Percentiles rank a stretch among this genome's conserved stretches.
phyloP scores from a whole-genome alignment of 2,113 vertebrate genomes.

The Mus pahari region DNA sequence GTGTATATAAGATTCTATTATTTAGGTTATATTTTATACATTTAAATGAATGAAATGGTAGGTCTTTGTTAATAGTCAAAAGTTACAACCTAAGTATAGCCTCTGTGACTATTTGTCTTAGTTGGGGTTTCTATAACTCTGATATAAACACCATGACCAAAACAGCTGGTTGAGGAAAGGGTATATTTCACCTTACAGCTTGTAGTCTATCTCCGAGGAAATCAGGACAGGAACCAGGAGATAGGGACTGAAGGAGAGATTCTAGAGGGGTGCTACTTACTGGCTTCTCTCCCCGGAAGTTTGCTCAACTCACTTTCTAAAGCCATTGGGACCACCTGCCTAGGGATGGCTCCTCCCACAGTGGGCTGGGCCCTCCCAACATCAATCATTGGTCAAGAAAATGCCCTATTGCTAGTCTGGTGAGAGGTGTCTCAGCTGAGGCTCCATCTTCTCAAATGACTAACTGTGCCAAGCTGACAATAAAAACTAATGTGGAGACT shows the following conservation, averaged over 20 bases:
- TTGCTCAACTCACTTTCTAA: background rate
- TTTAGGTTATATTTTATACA: background rate
- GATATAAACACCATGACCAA: background rate
- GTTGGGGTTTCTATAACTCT: background rate
- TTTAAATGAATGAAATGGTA: background rate
- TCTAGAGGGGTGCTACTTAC: too few relatives aligned
- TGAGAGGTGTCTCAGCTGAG: background rate
- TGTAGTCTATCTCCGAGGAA: background rate
- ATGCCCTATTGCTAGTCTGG: background rate
- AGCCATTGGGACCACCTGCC: background rate
- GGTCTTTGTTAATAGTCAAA: background rate
- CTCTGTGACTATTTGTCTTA: background rate
- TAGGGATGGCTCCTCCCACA: background rate
- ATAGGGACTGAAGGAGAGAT: background rate
- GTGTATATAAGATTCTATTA: background rate
- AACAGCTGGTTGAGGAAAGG: background rate
- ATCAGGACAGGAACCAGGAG: background rate
- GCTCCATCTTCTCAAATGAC: background rate
- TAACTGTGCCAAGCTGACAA: background rate
- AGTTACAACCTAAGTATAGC: background rate
- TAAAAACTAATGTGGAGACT: background rate
- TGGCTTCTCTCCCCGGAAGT: fast-evolving
- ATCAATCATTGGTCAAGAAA: background rate
- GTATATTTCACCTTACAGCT: background rate
- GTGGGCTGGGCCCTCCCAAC: background rate